Conservation (phyloP, 2,113 vertebrate species). For the Brachyhypopomus occidentalis region DNA sequence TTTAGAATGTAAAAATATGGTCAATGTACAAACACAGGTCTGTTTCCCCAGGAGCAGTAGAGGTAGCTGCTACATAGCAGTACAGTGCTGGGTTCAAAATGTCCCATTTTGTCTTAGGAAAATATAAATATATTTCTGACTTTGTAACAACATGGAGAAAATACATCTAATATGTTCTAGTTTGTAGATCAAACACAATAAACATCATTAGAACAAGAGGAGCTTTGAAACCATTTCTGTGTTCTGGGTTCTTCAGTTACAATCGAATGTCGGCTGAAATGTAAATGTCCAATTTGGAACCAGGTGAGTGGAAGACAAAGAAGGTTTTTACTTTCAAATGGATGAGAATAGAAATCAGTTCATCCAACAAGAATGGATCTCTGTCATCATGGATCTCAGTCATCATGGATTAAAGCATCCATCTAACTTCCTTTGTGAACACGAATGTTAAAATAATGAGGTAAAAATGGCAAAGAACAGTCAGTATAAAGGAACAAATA, state of each 20-base stretch:
- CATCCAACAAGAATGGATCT: not conserved
- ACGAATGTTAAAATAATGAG: not conserved
- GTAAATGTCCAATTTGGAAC: constrained; percentile 12
- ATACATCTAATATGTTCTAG: constrained; percentile 48
- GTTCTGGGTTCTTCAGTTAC: constrained; percentile 25
- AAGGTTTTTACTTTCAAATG: not conserved
- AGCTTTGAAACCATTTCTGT: not conserved
- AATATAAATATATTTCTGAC: constrained; percentile 74
- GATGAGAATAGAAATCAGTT: not conserved
- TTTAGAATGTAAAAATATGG: constrained; percentile 51
- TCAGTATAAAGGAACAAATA: not conserved
- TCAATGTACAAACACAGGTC: constrained; percentile 18
- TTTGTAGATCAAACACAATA: constrained; percentile 61
- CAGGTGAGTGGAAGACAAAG: not conserved
- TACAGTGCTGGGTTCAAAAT: constrained; percentile 39
- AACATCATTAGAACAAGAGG: constrained; percentile 54
- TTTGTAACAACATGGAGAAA: constrained; percentile 65
- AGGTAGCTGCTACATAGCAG: constrained; percentile 45
- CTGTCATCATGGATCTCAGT: too few species aligned
- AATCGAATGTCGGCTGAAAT: constrained; percentile 42
- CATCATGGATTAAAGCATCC: not conserved
- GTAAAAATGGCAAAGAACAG: constrained; percentile 17
- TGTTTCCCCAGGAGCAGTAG: constrained; percentile 44
- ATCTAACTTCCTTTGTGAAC: constrained; percentile 5
- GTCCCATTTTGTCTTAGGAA: constrained; percentile 63